Percentiles rank a stretch among this genome's conserved stretches.
Conservation (phyloP, 2,888 invertebrate species). For the Melieria crassipennis region DNA sequence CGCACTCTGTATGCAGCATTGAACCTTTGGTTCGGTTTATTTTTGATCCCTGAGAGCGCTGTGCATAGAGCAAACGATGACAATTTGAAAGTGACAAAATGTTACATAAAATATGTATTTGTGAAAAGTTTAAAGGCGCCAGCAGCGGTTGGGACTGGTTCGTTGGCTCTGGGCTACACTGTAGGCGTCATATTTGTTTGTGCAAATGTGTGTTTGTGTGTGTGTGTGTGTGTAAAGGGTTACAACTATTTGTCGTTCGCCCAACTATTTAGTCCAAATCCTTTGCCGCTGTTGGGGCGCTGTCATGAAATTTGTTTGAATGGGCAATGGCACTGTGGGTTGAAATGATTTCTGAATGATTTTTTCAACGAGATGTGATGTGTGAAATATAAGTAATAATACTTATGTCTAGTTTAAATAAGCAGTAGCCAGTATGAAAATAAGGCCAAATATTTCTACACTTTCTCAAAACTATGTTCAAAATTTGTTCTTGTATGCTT, state of each 20-base stretch:
- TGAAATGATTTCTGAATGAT: too few species aligned
- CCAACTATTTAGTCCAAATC: too few species aligned
- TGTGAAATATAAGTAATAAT: not conserved
- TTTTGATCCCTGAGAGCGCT: too few species aligned
- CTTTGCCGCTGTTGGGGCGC: too few species aligned
- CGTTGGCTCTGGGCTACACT: not conserved
- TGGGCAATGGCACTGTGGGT: too few species aligned
- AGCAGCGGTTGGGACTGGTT: not conserved
- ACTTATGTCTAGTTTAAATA: not conserved
- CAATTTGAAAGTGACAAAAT: conserved; percentile 21
- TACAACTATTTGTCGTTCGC: too few species aligned
- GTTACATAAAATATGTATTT: conserved; percentile 15
- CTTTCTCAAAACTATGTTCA: too few species aligned
- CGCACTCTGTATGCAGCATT: too few species aligned
- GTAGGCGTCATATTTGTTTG: not conserved
- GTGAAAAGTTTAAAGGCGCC: not conserved
- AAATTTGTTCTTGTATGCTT: not conserved
- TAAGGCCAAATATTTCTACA: too few species aligned
- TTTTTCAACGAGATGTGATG: not conserved
- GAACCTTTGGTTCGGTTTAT: too few species aligned
- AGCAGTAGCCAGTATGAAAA: not conserved
- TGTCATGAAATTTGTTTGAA: too few species aligned
- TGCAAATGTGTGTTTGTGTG: not conserved
- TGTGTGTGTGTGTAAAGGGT: not conserved
- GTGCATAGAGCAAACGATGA: too few species aligned